phyloP scores from a whole-genome alignment of 1,140 invertebrate species.

The Drosophila trapezifrons region DNA sequence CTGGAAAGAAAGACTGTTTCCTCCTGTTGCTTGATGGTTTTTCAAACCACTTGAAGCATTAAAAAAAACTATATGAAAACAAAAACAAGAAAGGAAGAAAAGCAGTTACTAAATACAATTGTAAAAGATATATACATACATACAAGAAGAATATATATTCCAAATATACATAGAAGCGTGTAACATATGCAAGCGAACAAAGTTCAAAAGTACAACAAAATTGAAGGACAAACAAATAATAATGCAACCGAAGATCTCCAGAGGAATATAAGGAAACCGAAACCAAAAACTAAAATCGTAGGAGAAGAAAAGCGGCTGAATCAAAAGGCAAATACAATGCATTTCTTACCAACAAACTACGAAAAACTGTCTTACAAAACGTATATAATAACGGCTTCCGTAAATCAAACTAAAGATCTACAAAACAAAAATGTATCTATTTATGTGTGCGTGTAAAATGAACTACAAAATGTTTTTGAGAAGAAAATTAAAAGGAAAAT shows the following conservation, averaged over 20 bases:
- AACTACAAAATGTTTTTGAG: conserved; percentile 20
- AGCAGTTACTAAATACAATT: conserved; percentile 37
- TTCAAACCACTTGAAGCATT: conserved; percentile 80
- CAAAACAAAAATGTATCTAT: conserved; percentile 17
- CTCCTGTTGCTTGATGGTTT: conserved; percentile 84
- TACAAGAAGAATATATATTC: conserved; percentile 39
- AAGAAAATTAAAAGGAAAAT: conserved; percentile 34
- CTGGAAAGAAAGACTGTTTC: conserved; percentile 85
- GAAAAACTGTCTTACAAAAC: conserved; percentile 13
- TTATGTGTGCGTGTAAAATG: conserved; percentile 50
- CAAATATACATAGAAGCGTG: conserved; percentile 50
- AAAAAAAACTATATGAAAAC: conserved; percentile 35
- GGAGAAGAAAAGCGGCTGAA: conserved; percentile 56
- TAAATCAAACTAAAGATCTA: conserved; percentile 20
- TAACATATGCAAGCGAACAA: conserved; percentile 73
- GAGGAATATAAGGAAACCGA: conserved; percentile 16
- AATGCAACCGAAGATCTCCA: conserved; percentile 34
- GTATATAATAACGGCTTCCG: conserved; percentile 43
- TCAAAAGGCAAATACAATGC: conserved; percentile 71
- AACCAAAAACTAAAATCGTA: conserved; percentile 15
- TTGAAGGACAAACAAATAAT: conserved; percentile 33
- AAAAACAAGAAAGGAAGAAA: conserved; percentile 40
- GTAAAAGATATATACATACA: conserved; percentile 34
- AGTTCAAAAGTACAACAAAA: conserved; percentile 56
- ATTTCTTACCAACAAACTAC: conserved; percentile 57